These are phyloP conservation scores for Azemiops feae DNA, from an alignment of 2,113 vertebrate genomes.

Conservation along the genomic window DNA sequence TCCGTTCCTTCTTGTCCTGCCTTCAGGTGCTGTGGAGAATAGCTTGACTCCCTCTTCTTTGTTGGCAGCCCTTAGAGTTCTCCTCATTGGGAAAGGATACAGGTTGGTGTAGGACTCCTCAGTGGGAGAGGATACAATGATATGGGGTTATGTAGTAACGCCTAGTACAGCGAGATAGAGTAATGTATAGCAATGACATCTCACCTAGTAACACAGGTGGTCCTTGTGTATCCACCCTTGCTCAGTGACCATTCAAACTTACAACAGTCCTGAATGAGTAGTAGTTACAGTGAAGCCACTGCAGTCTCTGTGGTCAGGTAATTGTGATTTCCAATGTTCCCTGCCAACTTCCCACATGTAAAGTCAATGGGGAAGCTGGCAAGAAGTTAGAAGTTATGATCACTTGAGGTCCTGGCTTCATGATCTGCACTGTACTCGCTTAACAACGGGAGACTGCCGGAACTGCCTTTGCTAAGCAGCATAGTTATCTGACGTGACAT, in stretches of 20 bases:
- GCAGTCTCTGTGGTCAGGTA: neutral
- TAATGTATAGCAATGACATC: neutral
- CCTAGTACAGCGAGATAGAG: neutral
- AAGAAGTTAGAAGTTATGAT: neutral
- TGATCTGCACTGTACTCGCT: neutral
- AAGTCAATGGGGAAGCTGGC: neutral
- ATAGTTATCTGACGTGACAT: neutral
- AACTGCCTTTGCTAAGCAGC: neutral
- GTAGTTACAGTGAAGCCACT: neutral
- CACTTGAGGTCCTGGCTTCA: neutral
- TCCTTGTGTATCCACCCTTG: neutral
- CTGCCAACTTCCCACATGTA: neutral
- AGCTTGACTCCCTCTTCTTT: neutral
- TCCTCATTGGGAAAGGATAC: neutral
- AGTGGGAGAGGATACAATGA: neutral
- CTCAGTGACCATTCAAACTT: neutral
- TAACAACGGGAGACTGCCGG: neutral
- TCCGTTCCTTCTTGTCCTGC: neutral
- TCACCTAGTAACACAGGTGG: neutral
- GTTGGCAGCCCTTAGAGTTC: neutral
- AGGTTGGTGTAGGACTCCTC: neutral
- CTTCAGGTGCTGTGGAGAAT: neutral
- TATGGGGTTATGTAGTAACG: neutral
- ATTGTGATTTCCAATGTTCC: neutral
- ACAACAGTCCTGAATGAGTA: neutral